phyloP scores from a whole-genome alignment of 2,113 vertebrate species.

The Oreochromis aureus region DNA sequence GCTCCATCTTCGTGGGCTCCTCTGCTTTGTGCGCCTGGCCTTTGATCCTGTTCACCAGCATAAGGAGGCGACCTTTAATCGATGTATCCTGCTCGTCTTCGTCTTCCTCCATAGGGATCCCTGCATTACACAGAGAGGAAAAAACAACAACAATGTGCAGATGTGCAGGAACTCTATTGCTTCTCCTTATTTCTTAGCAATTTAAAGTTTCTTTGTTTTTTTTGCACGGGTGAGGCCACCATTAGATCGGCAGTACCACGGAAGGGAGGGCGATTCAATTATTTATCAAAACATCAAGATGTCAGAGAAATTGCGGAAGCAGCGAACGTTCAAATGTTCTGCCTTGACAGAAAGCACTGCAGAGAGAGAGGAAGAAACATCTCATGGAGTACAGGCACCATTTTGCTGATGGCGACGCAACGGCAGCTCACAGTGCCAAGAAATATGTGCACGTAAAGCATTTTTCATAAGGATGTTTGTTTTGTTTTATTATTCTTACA shows the following conservation, averaged over 20 bases:
- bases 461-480: background rate
- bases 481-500: background rate
- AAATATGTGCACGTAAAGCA: background rate
- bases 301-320: slow-evolving; percentile 24
- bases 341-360: background rate
- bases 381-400: background rate
- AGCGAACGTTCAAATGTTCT: slow-evolving; percentile 7
- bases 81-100: slow-evolving; percentile 83
- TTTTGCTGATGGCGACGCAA: background rate
- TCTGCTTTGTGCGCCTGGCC: slow-evolving; percentile 80
- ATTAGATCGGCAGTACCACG: background rate
- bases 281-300: slow-evolving; percentile 56
- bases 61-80: slow-evolving; percentile 84
- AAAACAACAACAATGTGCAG: background rate
- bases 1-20: slow-evolving; percentile 77
- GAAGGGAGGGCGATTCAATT: slow-evolving; percentile 36
- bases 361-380: background rate
- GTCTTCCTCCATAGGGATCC: slow-evolving; percentile 90
- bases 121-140: slow-evolving; percentile 56
- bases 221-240: background rate
- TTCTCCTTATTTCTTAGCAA: background rate
- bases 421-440: background rate
- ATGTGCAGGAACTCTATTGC: background rate
- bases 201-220: background rate
- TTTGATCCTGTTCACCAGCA: slow-evolving; percentile 89